Evolutionary conservation across 2,888 invertebrate genomes (phyloP).

Genomic region (Drosophila lutescens): DNA sequence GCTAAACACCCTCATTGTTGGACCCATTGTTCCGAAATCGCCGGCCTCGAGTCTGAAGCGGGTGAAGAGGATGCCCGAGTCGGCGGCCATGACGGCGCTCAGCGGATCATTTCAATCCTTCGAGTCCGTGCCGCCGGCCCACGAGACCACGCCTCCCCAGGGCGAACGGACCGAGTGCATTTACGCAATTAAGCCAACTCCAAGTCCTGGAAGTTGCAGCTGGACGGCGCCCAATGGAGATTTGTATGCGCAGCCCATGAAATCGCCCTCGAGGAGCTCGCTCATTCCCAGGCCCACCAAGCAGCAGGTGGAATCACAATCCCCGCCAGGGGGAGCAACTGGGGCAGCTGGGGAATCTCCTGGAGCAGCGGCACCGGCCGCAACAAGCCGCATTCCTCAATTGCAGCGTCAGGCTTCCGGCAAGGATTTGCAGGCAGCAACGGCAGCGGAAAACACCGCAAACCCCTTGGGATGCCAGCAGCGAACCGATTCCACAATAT

Average conservation of each 20-base stretch:
- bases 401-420: slow-evolving; percentile 64
- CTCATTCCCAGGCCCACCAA: slow-evolving; percentile 68
- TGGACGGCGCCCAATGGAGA: slow-evolving; percentile 72
- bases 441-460: slow-evolving; percentile 25
- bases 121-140: slow-evolving; percentile 68
- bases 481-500: slow-evolving; percentile 67
- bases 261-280: slow-evolving; percentile 68
- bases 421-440: slow-evolving; percentile 49
- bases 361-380: slow-evolving; percentile 14
- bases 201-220: slow-evolving; percentile 23
- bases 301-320: slow-evolving; percentile 35
- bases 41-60: slow-evolving; percentile 66
- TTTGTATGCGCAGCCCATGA: slow-evolving; percentile 77
- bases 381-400: slow-evolving; percentile 74
- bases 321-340: neutral
- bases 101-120: slow-evolving; percentile 73
- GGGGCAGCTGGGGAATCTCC: slow-evolving; percentile 8
- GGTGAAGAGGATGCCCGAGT: slow-evolving; percentile 16
- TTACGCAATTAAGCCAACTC: slow-evolving; percentile 72
- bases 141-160: slow-evolving; percentile 69
- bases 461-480: slow-evolving; percentile 34
- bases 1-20: slow-evolving; percentile 86
- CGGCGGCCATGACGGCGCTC: slow-evolving; percentile 35
- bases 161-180: slow-evolving; percentile 82
- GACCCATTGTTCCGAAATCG: slow-evolving; percentile 85